These are phyloP conservation scores for Halesus radiatus DNA, from an alignment of 1,140 invertebrate genomes.

Conservation along the genomic window DNA sequence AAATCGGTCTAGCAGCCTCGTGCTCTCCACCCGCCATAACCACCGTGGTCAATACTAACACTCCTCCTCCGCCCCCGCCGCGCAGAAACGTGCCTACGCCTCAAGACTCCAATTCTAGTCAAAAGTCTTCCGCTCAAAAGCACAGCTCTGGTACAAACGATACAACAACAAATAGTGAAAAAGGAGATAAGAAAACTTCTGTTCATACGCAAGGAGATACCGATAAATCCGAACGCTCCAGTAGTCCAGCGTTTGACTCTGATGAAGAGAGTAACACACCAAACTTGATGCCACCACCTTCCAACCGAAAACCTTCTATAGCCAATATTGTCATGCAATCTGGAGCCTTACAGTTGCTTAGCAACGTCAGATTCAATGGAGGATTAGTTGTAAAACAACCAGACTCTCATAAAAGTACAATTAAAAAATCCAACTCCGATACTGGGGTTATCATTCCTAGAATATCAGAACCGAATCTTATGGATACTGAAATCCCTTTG, in stretches of 20 bases:
- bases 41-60: conserved; percentile 56
- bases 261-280: conserved; percentile 85
- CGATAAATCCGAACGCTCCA: conserved; percentile 90
- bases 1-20: conserved; percentile 57
- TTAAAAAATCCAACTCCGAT: conserved; percentile 55
- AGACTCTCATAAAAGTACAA: conserved; percentile 62
- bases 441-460: conserved; percentile 70
- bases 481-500: conserved; percentile 73
- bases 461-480: conserved; percentile 76
- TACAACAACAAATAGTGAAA: conserved; percentile 71
- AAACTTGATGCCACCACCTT: conserved; percentile 59
- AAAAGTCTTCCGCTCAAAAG: conserved; percentile 75
- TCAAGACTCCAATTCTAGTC: conserved; percentile 73
- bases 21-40: conserved; percentile 16
- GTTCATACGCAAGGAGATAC: conserved; percentile 50
- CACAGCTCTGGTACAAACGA: conserved; percentile 72
- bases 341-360: conserved; percentile 71
- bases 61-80: conserved; percentile 65
- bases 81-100: conserved; percentile 63
- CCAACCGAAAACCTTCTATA: conserved; percentile 74
- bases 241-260: conserved; percentile 95
- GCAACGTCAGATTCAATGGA: conserved; percentile 73
- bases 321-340: conserved; percentile 76
- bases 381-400: conserved; percentile 68
- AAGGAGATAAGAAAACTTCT: conserved; percentile 67